phyloP scores from a whole-genome alignment of 1,140 invertebrate species.

The Lasioglossum baleicum region DNA sequence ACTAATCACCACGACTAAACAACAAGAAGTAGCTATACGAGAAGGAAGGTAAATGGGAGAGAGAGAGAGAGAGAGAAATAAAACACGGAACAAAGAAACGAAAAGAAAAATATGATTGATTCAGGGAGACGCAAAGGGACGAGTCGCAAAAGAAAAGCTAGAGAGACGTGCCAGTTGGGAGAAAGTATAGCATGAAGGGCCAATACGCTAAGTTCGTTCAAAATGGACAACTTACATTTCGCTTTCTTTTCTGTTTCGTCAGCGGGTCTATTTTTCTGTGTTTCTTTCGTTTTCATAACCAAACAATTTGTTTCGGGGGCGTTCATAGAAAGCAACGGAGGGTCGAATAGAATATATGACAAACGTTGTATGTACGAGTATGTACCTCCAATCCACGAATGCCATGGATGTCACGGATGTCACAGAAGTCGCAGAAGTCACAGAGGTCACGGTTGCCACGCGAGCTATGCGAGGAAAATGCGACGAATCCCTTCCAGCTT shows the following conservation, averaged over 20 bases:
- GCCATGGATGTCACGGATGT: too few relatives aligned
- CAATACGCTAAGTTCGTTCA: slow-evolving; percentile 72
- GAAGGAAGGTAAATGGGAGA: background rate
- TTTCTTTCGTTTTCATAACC: slow-evolving; percentile 48
- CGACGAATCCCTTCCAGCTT: background rate
- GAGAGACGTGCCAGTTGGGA: slow-evolving; percentile 79
- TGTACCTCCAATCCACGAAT: background rate
- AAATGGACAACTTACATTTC: slow-evolving; percentile 79
- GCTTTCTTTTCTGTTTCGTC: slow-evolving; percentile 72
- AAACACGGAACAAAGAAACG: background rate
- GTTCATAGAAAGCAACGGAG: background rate
- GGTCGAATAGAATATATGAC: slow-evolving; percentile 11
- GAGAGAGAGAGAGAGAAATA: too few relatives aligned
- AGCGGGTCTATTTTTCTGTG: slow-evolving; percentile 62
- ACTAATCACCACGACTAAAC: slow-evolving; percentile 47
- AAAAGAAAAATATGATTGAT: background rate
- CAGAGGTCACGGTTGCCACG: too few relatives aligned
- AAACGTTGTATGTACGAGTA: too few relatives aligned
- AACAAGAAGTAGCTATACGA: slow-evolving; percentile 47
- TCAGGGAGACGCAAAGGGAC: slow-evolving; percentile 11
- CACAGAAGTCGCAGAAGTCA: too few relatives aligned
- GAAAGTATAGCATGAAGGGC: slow-evolving; percentile 75
- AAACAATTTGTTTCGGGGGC: slow-evolving; percentile 20
- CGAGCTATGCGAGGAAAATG: background rate
- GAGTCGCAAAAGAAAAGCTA: slow-evolving; percentile 63